phyloP scores from a whole-genome alignment of 2,888 invertebrate species.

The Thymelicus acteon region DNA sequence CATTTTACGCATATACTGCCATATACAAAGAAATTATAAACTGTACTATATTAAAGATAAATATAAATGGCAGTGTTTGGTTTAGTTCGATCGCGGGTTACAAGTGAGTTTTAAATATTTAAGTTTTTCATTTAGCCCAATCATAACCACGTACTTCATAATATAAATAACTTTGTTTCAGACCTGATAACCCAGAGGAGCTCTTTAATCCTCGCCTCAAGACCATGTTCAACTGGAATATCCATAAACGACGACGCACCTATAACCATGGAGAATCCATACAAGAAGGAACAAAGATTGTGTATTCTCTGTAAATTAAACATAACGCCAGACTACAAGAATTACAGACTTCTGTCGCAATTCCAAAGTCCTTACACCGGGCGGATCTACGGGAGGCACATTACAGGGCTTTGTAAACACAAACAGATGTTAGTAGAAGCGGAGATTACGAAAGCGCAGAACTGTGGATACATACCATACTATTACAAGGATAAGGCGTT shows the following conservation, averaged over 20 bases:
- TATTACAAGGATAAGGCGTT: constrained; percentile 92
- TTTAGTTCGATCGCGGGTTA: constrained; percentile 10
- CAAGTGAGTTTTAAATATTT: constrained; percentile 4
- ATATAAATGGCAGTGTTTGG: constrained; percentile 22
- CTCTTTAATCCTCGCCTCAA: constrained; percentile 1
- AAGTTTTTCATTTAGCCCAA: too few relatives aligned
- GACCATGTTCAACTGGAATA: constrained; percentile 22
- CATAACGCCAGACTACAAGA: constrained; percentile 95
- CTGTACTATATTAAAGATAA: not conserved
- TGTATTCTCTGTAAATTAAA: constrained; percentile 94
- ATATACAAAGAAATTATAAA: not conserved
- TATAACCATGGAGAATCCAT: constrained; percentile 91
- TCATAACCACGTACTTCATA: not conserved
- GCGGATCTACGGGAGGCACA: constrained; percentile 94
- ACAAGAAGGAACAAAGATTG: constrained; percentile 87
- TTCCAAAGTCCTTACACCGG: constrained; percentile 98
- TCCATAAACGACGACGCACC: constrained; percentile 64
- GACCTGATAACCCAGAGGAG: constrained; percentile 13
- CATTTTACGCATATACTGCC: too few relatives aligned
- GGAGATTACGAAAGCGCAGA: constrained; percentile 91
- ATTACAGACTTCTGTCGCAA: constrained; percentile 95
- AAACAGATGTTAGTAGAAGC: constrained; percentile 91
- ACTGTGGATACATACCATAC: constrained; percentile 92
- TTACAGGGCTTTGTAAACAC: constrained; percentile 95
- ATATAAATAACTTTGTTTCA: constrained; percentile 8